Evolutionary conservation across 1,140 invertebrate genomes (phyloP).

Genomic region (Odontomachus brunneus): DNA sequence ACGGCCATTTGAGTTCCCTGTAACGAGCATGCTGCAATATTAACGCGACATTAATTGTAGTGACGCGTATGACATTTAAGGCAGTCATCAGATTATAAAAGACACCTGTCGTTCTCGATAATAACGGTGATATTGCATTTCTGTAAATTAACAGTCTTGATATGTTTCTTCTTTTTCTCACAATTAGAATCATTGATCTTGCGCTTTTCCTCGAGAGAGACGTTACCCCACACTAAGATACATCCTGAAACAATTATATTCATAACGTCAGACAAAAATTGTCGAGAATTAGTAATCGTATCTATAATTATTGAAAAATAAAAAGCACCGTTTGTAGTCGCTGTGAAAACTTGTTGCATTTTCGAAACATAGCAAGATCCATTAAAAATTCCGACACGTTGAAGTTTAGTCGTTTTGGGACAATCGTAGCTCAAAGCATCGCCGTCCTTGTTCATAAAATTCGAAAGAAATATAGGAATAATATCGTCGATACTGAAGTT

Average conservation of each 20-base stretch:
- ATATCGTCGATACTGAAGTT: not conserved
- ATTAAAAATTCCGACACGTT: conserved; percentile 65
- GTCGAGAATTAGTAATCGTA: not conserved
- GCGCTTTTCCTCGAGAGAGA: not conserved
- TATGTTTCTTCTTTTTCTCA: conserved; percentile 55
- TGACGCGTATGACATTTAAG: not conserved
- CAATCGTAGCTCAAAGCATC: conserved; percentile 33
- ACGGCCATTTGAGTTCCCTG: conserved; percentile 84
- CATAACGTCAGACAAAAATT: not conserved
- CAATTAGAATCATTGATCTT: not conserved
- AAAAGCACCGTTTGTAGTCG: conserved; percentile 68
- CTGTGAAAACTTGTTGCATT: conserved; percentile 66
- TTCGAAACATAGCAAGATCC: conserved; percentile 69
- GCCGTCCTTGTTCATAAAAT: conserved; percentile 29
- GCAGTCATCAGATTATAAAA: conserved; percentile 6
- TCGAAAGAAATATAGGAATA: conserved; percentile 1
- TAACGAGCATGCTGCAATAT: conserved; percentile 83
- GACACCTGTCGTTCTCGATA: conserved; percentile 66
- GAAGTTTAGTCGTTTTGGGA: conserved; percentile 48
- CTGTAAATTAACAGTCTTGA: conserved; percentile 70
- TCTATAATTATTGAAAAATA: conserved; percentile 9
- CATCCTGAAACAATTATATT: conserved; percentile 63
- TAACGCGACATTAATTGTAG: conserved; percentile 28
- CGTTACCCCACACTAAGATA: conserved; percentile 68
- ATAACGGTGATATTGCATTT: conserved; percentile 71